These are phyloP conservation scores for Heteronetta atricapilla DNA, from an alignment of 2,113 vertebrate species.

Conservation along the genomic window DNA sequence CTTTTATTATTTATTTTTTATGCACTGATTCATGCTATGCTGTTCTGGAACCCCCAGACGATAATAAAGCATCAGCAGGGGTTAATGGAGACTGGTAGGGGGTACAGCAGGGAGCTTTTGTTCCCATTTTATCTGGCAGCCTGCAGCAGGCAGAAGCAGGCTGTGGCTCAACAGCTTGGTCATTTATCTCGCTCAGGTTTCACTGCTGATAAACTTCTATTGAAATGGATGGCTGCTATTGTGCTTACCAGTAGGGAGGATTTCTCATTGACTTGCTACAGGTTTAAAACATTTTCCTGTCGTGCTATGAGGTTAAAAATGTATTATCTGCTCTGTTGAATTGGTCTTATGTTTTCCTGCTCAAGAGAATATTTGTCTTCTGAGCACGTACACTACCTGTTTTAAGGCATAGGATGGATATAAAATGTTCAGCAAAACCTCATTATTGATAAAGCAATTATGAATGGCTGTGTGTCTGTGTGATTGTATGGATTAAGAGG, in stretches of 20 bases:
- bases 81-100: constrained; percentile 69
- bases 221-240: constrained; percentile 74
- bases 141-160: constrained; percentile 70
- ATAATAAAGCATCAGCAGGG: constrained; percentile 73
- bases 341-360: constrained; percentile 50
- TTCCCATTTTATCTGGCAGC: constrained; percentile 76
- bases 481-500: background rate
- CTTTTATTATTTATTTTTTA: constrained; percentile 56
- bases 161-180: constrained; percentile 69
- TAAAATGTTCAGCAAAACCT: constrained; percentile 25
- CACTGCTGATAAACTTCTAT: constrained; percentile 72
- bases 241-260: constrained; percentile 65
- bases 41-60: constrained; percentile 53
- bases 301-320: constrained; percentile 66
- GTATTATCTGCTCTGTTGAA: constrained; percentile 58
- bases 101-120: constrained; percentile 70
- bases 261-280: constrained; percentile 57
- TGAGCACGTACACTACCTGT: constrained; percentile 13
- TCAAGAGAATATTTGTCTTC: constrained; percentile 33
- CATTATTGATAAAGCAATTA: background rate
- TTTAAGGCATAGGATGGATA: constrained; percentile 28
- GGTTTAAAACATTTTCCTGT: constrained; percentile 67
- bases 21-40: constrained; percentile 26
- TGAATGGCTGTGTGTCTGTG: background rate
- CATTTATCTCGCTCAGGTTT: constrained; percentile 75